Conservation (phyloP, 2,888 invertebrate species). For the Frankliniella fusca region DNA sequence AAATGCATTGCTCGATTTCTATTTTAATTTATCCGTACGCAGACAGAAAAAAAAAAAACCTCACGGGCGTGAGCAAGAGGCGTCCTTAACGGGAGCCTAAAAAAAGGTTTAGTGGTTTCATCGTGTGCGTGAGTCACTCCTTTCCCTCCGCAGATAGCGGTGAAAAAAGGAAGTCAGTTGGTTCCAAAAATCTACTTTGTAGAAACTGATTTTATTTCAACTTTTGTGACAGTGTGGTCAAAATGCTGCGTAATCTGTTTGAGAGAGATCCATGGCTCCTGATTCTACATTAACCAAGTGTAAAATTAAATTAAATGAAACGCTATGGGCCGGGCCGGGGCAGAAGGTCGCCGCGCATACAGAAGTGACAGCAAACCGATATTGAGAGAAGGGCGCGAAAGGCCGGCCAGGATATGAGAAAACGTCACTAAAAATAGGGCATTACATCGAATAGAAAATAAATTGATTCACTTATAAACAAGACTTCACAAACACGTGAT, state of each 20-base stretch:
- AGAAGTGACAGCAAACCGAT: no score
- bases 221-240: background rate
- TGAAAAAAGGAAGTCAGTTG: background rate
- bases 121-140: background rate
- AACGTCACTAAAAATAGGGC: background rate
- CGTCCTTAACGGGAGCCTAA: no score
- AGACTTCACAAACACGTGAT: background rate
- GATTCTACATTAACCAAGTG: background rate
- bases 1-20: background rate
- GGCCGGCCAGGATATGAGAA: background rate
- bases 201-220: conserved; percentile 14
- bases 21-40: no score
- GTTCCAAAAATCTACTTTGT: background rate
- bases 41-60: background rate
- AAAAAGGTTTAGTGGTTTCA: no score
- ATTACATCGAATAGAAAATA: background rate
- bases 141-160: background rate
- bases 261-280: conserved; percentile 4
- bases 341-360: no score
- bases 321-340: background rate
- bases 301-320: background rate
- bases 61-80: no score
- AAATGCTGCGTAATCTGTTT: conserved; percentile 9
- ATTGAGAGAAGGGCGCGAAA: no score
- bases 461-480: background rate